Evolutionary conservation across 2,113 vertebrate species (phyloP).

Genomic region (Callipepla californica): DNA sequence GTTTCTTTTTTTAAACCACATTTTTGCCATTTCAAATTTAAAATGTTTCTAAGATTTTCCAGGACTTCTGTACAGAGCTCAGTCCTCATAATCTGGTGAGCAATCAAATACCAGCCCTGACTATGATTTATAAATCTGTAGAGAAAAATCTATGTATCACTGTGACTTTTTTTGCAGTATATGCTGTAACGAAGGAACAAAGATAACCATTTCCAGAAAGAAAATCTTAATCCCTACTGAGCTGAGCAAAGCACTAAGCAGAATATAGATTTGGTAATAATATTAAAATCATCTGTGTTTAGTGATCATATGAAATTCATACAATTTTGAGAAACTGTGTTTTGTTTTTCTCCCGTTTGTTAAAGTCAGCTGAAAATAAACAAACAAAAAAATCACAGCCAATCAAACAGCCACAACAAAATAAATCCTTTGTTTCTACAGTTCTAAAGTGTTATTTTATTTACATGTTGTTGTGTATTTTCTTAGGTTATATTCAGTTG

Average conservation of each 20-base stretch:
- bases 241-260: neutral
- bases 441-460: neutral
- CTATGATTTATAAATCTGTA: neutral
- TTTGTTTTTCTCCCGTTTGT: neutral
- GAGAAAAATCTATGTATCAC: neutral
- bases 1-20: neutral
- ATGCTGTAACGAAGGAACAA: neutral
- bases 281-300: neutral
- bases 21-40: neutral
- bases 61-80: neutral
- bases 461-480: neutral
- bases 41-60: neutral
- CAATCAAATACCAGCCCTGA: neutral
- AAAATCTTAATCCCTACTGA: neutral
- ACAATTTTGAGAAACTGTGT: neutral
- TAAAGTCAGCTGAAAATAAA: neutral
- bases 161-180: neutral
- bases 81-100: neutral
- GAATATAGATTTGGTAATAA: neutral
- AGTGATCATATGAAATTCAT: neutral
- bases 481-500: slow-evolving; percentile 84
- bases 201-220: neutral
- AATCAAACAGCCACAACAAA: neutral
- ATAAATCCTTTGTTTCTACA: neutral
- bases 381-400: neutral